Percentiles rank a stretch among this genome's conserved stretches.
Evolutionary conservation across 2,797 vertebrate genomes (phyloP).

Genomic region (Sebastes steindachneri): DNA sequence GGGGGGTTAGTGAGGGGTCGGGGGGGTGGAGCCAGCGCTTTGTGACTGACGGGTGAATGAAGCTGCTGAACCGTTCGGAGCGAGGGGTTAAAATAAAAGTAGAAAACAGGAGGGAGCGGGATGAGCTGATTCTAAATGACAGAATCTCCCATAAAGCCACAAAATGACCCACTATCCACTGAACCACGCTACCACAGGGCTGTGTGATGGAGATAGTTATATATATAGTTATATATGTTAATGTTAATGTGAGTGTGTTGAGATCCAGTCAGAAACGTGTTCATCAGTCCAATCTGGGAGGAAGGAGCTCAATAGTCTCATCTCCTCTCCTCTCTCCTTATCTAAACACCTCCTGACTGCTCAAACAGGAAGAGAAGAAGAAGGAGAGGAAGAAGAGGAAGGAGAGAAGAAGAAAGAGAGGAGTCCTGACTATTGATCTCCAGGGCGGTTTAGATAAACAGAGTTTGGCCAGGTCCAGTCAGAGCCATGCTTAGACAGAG

Average conservation of each 20-base stretch:
- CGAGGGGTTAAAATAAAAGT: conserved; percentile 51
- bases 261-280: conserved; percentile 61
- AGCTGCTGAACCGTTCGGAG: conserved; percentile 82
- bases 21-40: conserved; percentile 61
- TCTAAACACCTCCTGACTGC: conserved; percentile 35
- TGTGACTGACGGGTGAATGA: conserved; percentile 67
- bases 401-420: conserved; percentile 23
- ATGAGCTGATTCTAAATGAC: conserved; percentile 54
- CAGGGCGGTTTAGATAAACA: conserved; percentile 62
- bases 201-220: neutral
- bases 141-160: conserved; percentile 94
- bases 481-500: conserved; percentile 71
- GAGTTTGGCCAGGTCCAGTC: conserved; percentile 68
- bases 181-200: conserved; percentile 52
- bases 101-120: conserved; percentile 13
- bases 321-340: conserved; percentile 24
- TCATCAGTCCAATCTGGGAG: conserved; percentile 68
- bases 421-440: conserved; percentile 67
- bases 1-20: conserved; percentile 69
- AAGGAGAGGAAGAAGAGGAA: conserved; percentile 1
- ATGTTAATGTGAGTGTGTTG: conserved; percentile 11
- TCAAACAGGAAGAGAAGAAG: conserved; percentile 19
- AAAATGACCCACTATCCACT: conserved; percentile 99
- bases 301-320: conserved; percentile 62
- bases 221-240: neutral